Base-by-base conservation (phyloP, 2,113 vertebrate genomes). In the Alosa alosa region DNA sequence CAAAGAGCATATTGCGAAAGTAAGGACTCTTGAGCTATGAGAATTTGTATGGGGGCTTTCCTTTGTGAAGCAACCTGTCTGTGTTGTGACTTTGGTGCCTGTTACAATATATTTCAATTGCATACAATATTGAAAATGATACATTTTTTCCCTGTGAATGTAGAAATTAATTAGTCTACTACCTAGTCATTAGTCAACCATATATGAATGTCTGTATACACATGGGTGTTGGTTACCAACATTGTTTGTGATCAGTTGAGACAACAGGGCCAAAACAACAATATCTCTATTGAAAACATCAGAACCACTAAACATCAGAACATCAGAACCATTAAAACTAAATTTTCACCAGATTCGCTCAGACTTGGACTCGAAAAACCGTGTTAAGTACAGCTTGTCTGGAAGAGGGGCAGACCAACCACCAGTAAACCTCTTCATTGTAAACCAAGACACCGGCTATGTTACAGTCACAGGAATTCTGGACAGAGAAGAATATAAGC, bases 391-490 rank as follows among this genome's bases (percentile, higher is more conserved):
- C 55, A 93, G 89, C 94, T 96, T 91, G 91, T 94, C 25, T 95
- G 96, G 86, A 89, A 87, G 44, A 95, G 86, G 96, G 41, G 95
- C 96, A 9, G 94, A 95, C 84, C 88, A 86, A 22, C 88, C 93
- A 0, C 96, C 96, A 2, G 93, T 88, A 0, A 94, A 94, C 75
- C 90, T 96, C 47, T 96, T 96, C 92, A 84, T 94, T 83, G 89
- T 96, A 55, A 93, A 96, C 31, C 85, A 93, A 68, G 91, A 83
- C 81, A 96, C 93, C 1, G 96, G 96, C 57, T 93, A 95, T 88
- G 95, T 96, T 88, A 96, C 94, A 85, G 95, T 96, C 86, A 96
- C 94, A n/a, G 64, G 93, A 4, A 93, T 95, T 90, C 94, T 96
- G 78, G 95, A 96, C 57, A 92, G 96, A 87, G 96, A 96, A 90